phyloP scores from a whole-genome alignment of 2,113 vertebrate species.

The pig (Sus scrofa) region DNA sequence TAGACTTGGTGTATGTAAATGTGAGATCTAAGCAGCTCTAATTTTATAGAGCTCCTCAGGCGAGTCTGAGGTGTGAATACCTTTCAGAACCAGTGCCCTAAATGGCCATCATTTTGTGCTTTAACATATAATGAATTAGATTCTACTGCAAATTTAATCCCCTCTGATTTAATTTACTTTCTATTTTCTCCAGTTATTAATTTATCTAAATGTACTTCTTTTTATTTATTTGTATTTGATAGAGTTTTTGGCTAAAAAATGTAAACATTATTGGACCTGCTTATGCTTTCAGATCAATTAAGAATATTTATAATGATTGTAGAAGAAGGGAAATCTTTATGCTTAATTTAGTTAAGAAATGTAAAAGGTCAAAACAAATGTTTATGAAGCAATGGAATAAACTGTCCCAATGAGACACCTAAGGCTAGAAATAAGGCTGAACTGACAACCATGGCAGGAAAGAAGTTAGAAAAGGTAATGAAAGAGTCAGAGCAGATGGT shows the following conservation, averaged over 20 bases:
- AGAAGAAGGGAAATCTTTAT: neutral
- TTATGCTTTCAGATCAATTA: neutral
- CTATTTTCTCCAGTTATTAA: neutral
- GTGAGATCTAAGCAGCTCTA: neutral
- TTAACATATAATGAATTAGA: neutral
- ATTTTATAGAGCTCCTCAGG: neutral
- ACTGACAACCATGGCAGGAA: neutral
- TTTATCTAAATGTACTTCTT: neutral
- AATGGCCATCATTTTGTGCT: neutral
- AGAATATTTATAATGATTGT: neutral
- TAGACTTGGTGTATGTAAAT: neutral
- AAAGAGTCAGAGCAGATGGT: neutral
- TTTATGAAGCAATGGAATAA: neutral
- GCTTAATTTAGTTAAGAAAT: neutral
- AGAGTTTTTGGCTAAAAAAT: neutral
- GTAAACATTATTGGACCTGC: neutral
- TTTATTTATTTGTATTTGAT: neutral
- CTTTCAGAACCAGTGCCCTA: neutral
- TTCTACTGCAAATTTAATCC: neutral
- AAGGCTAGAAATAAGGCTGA: neutral
- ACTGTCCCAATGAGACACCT: neutral
- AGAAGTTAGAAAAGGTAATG: neutral
- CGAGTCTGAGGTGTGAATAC: neutral
- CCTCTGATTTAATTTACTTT: constrained; percentile 29
- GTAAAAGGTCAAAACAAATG: neutral